A percentile compares a stretch with the other conserved stretches of the same genome.
These are phyloP conservation scores for Ochropleura plecta DNA, from an alignment of 2,888 invertebrate species.

Conservation along the genomic window DNA sequence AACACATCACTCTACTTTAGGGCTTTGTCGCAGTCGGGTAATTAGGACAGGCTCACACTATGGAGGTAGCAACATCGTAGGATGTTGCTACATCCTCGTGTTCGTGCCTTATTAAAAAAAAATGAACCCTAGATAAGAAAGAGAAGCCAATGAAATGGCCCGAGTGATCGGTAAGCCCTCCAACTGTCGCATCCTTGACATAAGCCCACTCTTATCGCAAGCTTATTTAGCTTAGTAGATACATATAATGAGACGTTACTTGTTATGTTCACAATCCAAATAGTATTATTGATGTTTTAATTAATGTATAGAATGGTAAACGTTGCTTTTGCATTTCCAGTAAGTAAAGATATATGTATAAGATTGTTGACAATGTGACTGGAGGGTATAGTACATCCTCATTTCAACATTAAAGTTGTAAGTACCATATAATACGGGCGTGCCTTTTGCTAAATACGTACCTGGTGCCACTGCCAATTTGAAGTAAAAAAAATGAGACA, in stretches of 20 bases:
- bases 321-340: slow-evolving; percentile 6
- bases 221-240: slow-evolving; percentile 22
- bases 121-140: not conserved
- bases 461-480: not conserved
- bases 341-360: no score
- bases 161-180: slow-evolving; percentile 9
- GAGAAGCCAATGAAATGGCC: slow-evolving; percentile 28
- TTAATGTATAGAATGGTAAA: not conserved
- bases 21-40: not conserved
- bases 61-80: not conserved
- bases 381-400: no score
- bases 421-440: not conserved
- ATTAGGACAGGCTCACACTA: not conserved
- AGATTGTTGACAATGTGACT: not conserved
- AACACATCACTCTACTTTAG: not conserved
- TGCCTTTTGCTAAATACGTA: not conserved
- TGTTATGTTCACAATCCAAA: not conserved
- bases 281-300: slow-evolving; percentile 4
- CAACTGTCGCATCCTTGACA: slow-evolving; percentile 31
- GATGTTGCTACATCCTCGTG: no score
- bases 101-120: slow-evolving; percentile 17
- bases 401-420: no score
- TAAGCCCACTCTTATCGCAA: slow-evolving; percentile 28
- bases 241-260: slow-evolving; percentile 2
- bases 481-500: not conserved